These are phyloP conservation scores for Sclerurus mexicanus DNA, from an alignment of 2,113 vertebrate genomes.

Conservation along the genomic window DNA sequence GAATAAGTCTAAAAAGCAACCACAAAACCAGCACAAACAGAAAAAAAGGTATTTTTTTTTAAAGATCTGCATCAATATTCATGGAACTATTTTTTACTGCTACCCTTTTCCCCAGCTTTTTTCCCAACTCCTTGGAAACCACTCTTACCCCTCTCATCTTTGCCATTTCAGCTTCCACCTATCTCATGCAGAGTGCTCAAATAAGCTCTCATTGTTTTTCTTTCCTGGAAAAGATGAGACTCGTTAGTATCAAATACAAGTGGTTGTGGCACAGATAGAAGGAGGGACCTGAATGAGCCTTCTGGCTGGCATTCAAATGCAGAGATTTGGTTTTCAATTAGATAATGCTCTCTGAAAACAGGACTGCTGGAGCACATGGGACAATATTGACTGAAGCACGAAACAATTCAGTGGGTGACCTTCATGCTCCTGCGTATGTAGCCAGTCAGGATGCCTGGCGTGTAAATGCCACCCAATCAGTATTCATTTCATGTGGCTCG, in stretches of 20 bases:
- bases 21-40: background rate
- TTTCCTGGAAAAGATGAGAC: background rate
- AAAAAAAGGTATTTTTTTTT: background rate
- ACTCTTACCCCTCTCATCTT: background rate
- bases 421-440: slow-evolving; percentile 42
- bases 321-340: slow-evolving; percentile 57
- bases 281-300: background rate
- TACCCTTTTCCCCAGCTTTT: background rate
- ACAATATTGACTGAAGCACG: slow-evolving; percentile 64
- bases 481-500: slow-evolving; percentile 42
- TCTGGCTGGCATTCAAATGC: slow-evolving; percentile 41
- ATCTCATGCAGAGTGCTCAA: background rate
- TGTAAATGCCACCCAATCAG: slow-evolving; percentile 46
- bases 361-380: slow-evolving; percentile 46
- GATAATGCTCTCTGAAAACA: slow-evolving; percentile 58
- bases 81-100: background rate
- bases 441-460: slow-evolving; percentile 40
- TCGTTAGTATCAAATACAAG: background rate
- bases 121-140: background rate
- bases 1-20: background rate
- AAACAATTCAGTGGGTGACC: slow-evolving; percentile 60
- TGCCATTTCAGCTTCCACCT: slow-evolving; percentile 23
- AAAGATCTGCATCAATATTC: background rate
- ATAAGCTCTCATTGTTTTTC: background rate
- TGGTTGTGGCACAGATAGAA: background rate